A percentile compares a stretch with the other conserved stretches of the same genome.
phyloP scores from a whole-genome alignment of 2,888 invertebrate genomes.

The Thera britannica region DNA sequence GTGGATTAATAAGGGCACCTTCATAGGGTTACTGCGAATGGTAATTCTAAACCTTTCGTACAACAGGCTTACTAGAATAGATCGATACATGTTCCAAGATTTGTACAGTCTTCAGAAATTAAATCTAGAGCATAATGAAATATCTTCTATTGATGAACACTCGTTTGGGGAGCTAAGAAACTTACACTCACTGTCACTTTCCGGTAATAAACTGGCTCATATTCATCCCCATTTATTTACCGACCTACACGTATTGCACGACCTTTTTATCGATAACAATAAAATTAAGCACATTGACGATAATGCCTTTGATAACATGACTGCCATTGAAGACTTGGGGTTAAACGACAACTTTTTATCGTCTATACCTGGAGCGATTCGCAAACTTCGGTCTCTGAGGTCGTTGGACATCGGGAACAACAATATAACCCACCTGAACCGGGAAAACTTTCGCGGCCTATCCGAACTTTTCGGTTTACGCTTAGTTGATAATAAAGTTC shows the following conservation, averaged over 20 bases:
- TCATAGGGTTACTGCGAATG: conserved; percentile 89
- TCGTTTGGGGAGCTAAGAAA: conserved; percentile 91
- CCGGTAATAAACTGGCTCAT: conserved; percentile 87
- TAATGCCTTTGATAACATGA: conserved; percentile 90
- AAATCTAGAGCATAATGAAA: conserved; percentile 89
- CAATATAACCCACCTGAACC: conserved; percentile 88
- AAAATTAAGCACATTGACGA: conserved; percentile 88
- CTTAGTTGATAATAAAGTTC: conserved; percentile 91
- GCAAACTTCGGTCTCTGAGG: conserved; percentile 88
- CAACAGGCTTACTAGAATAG: conserved; percentile 88
- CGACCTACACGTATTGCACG: conserved; percentile 89
- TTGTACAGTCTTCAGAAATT: conserved; percentile 90
- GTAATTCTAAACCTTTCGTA: conserved; percentile 90
- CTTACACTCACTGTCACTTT: conserved; percentile 90
- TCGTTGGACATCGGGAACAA: conserved; percentile 93
- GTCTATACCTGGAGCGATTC: conserved; percentile 87
- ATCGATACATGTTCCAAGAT: conserved; percentile 89
- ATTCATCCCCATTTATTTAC: conserved; percentile 88
- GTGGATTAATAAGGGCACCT: conserved; percentile 90
- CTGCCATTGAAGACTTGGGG: conserved; percentile 90
- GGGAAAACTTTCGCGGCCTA: conserved; percentile 90
- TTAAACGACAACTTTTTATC: conserved; percentile 89
- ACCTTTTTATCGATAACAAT: conserved; percentile 90
- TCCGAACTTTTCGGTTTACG: conserved; percentile 90
- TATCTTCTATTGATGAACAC: conserved; percentile 87